Base-by-base conservation (phyloP, 2,888 invertebrate genomes). In the Anthrax anthrax region DNA sequence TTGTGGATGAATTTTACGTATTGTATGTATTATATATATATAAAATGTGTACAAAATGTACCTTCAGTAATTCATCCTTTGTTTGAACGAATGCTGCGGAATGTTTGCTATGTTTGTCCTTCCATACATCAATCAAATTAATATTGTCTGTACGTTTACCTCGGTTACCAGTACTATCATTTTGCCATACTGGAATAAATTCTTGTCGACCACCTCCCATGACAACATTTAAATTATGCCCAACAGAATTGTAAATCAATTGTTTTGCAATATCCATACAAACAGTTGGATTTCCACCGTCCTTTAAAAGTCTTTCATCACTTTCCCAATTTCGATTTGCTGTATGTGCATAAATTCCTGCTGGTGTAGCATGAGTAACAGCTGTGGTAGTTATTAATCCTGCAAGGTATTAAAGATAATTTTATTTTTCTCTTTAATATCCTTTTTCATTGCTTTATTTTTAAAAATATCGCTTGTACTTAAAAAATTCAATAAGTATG, bases 311-410 rank as follows among this genome's bases (percentile, higher is more conserved):
- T 42, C 80, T 76, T 0, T 70, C 67, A 58, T 86, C 84, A 32
- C 72, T 72, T 60, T 86, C 85, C 84, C 85, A 87, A 45, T 77
- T 71, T 16, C 86, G 70, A 53, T 80, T 74, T 0, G 84, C 79
- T 0, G 76, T 72, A 58, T 84, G 82, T 0, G 86, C 84, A 58
- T 84, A 88, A 1, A 78, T 69, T 0, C 82, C 83, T 0, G 82
- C 81, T 0, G 86, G 86, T 0, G 84, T 80, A 0, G 86, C 88
- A 58, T 87, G 85, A 0, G 87, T 87, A 1, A 88, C 77, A 18
- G 84, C 66, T 0, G 85, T 84, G 0, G 83, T 85, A 1, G 88
- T 89, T 2, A 87, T 81, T 9, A 81, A 62, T 5, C 81, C 78
- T 70, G 57, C 18, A 55, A 32, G 3, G 4, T 13, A 41, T 23